phyloP scores from a whole-genome alignment of 1,140 invertebrate genomes.

The Cephus cinctus region DNA sequence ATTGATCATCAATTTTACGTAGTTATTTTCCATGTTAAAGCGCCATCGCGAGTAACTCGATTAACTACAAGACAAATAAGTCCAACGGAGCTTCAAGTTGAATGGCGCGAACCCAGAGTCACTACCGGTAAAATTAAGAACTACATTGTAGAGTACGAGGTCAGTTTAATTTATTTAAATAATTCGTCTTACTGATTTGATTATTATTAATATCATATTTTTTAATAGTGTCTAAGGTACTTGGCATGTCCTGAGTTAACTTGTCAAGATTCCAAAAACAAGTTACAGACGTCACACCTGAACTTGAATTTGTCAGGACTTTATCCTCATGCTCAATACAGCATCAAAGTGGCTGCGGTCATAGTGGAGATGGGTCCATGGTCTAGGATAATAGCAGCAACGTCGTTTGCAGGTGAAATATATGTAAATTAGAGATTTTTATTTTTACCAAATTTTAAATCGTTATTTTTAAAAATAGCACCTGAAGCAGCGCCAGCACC shows the following conservation, averaged over 20 bases:
- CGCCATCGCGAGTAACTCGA: neutral
- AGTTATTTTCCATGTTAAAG: conserved; percentile 4
- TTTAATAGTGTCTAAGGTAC: conserved; percentile 5
- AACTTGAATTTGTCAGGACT: neutral
- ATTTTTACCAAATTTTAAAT: conserved; percentile 1
- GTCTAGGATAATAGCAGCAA: neutral
- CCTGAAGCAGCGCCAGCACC: conserved; percentile 6
- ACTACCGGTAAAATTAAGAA: conserved; percentile 1
- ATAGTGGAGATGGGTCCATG: conserved; percentile 1
- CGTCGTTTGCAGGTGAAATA: conserved; percentile 3
- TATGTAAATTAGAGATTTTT: neutral
- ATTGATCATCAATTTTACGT: neutral
- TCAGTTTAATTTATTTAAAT: neutral
- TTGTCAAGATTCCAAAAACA: neutral
- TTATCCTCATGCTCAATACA: conserved; percentile 6
- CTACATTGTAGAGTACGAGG: conserved; percentile 3
- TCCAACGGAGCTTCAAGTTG: conserved; percentile 1
- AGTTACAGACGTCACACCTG: neutral
- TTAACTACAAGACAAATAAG: neutral
- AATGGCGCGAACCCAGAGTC: neutral
- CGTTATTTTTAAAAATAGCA: no score
- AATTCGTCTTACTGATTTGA: neutral
- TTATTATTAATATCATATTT: neutral
- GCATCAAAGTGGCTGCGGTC: conserved; percentile 3
- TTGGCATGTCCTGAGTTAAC: neutral